phyloP scores from a whole-genome alignment of 2,888 invertebrate genomes.

The Drosophila greeni region DNA sequence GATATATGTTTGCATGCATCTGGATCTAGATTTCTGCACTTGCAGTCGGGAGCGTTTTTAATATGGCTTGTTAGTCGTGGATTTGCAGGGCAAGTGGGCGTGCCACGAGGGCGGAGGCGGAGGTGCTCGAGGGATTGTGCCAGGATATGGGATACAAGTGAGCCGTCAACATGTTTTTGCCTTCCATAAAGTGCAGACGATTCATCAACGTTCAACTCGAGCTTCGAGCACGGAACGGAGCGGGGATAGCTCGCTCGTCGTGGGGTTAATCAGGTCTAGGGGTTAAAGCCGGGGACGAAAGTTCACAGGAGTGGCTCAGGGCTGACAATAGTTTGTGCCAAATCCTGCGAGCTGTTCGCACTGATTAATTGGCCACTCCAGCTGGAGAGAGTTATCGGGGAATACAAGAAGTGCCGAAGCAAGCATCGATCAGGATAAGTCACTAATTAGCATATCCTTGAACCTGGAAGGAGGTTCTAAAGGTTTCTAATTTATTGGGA shows the following conservation, averaged over 20 bases:
- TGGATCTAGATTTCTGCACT: constrained; percentile 42
- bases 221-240: not conserved
- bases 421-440: not conserved
- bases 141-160: constrained; percentile 27
- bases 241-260: not conserved
- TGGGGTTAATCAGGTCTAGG: constrained; percentile 17
- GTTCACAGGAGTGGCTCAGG: not conserved
- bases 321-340: constrained; percentile 1
- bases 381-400: not conserved
- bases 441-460: constrained; percentile 2
- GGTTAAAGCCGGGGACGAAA: not conserved
- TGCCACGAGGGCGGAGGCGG: not conserved
- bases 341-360: not conserved
- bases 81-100: constrained; percentile 40
- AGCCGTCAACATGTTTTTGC: constrained; percentile 62
- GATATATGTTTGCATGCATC: constrained; percentile 41
- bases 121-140: constrained; percentile 26
- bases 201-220: constrained; percentile 63
- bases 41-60: constrained; percentile 59
- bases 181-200: constrained; percentile 64
- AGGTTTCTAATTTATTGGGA: too few relatives aligned
- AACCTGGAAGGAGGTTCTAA: not conserved
- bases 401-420: not conserved
- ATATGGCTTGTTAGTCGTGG: constrained; percentile 67
- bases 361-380: constrained; percentile 9